Conservation (phyloP, 1,140 invertebrate genomes). For the Eufriesea mexicana region DNA sequence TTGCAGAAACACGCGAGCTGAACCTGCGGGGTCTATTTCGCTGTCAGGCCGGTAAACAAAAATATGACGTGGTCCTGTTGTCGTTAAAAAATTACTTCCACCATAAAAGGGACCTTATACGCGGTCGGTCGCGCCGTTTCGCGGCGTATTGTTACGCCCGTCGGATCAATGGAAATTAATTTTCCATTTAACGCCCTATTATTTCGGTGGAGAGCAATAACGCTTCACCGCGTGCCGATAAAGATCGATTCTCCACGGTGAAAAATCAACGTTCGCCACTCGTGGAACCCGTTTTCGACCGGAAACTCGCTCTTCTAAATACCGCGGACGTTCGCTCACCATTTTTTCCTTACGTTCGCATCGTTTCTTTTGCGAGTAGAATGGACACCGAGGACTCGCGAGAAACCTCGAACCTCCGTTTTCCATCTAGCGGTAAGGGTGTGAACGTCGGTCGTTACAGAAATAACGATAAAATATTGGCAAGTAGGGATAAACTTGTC, state of each 20-base stretch:
- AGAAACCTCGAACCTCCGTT: too few species aligned
- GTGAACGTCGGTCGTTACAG: too few species aligned
- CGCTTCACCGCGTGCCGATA: background rate
- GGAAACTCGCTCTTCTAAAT: background rate
- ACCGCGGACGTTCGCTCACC: too few species aligned
- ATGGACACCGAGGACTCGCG: too few species aligned
- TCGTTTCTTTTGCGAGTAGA: too few species aligned
- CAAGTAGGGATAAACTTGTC: too few species aligned
- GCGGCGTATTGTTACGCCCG: conserved; percentile 15
- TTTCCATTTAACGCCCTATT: conserved; percentile 55
- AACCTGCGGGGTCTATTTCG: conserved; percentile 46
- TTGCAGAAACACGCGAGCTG: conserved; percentile 12
- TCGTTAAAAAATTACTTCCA: conserved; percentile 67
- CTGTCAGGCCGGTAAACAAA: conserved; percentile 54
- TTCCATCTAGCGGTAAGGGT: too few species aligned
- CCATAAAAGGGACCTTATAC: conserved; percentile 27
- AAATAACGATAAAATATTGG: too few species aligned
- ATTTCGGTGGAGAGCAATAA: conserved; percentile 5
- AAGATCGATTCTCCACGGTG: conserved; percentile 14
- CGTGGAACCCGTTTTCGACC: background rate
- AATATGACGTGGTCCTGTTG: conserved; percentile 61
- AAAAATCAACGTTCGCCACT: background rate
- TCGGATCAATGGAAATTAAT: conserved; percentile 60
- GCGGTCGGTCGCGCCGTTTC: conserved; percentile 12
- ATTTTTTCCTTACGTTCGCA: too few species aligned